Percentiles rank a stretch among this genome's conserved stretches.
phyloP scores from a whole-genome alignment of 1,140 invertebrate species.

The Conus ventricosus region DNA sequence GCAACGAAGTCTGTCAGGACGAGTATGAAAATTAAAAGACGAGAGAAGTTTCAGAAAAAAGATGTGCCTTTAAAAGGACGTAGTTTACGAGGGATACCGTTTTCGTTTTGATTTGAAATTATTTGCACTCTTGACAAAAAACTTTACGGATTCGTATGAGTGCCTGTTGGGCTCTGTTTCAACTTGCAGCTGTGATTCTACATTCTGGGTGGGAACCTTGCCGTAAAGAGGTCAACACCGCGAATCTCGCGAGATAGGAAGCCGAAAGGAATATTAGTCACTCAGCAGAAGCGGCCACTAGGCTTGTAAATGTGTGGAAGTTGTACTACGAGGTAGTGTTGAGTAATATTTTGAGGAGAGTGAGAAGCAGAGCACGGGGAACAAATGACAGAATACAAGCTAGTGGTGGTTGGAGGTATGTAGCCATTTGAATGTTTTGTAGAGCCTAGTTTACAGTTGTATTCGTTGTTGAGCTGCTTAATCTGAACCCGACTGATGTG shows the following conservation, averaged over 20 bases:
- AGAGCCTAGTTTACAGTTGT: not conserved
- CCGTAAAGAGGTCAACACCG: conserved; percentile 31
- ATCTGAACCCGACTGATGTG: not conserved
- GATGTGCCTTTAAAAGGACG: not conserved
- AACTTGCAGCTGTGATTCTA: not conserved
- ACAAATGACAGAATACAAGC: conserved; percentile 80
- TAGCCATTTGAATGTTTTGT: conserved; percentile 37
- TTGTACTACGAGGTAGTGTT: not conserved
- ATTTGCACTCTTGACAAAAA: not conserved
- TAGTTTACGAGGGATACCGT: not conserved
- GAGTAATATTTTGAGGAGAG: not conserved
- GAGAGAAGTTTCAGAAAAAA: not conserved
- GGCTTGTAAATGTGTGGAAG: not conserved
- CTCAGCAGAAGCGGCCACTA: not conserved
- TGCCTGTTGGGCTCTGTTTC: not conserved
- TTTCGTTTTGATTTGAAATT: not conserved
- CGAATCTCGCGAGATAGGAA: conserved; percentile 34
- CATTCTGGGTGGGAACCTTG: conserved; percentile 31
- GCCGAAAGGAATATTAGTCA: conserved; percentile 27
- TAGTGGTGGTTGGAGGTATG: conserved; percentile 80
- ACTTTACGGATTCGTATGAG: not conserved
- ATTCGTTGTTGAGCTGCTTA: not conserved
- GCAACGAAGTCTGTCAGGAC: not conserved
- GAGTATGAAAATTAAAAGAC: not conserved
- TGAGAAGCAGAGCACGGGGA: not conserved